These are phyloP conservation scores for Noctua janthe DNA, from an alignment of 2,888 invertebrate species.

Conservation along the genomic window DNA sequence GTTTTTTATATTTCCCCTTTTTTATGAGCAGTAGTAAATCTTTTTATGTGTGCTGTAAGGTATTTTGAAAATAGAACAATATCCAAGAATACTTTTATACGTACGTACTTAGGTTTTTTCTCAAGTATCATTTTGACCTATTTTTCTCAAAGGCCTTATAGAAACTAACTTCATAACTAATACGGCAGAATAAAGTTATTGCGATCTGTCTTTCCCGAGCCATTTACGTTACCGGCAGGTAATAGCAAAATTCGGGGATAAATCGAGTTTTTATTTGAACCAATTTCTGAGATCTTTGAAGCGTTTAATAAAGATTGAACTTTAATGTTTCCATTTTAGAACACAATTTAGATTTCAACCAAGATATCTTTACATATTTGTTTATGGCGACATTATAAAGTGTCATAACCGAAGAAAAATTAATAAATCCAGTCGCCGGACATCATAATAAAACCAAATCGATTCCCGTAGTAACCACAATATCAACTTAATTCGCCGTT, in stretches of 20 bases:
- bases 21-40: background rate
- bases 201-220: constrained; percentile 33
- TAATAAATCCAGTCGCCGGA: constrained; percentile 29
- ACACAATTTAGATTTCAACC: background rate
- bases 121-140: constrained; percentile 42
- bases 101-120: background rate
- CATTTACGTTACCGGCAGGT: constrained; percentile 45
- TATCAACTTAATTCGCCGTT: constrained; percentile 64
- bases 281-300: background rate
- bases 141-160: constrained; percentile 32
- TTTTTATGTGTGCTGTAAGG: background rate
- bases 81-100: background rate
- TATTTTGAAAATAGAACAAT: background rate
- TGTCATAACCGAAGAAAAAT: constrained; percentile 25
- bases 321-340: background rate
- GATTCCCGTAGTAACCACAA: constrained; percentile 58
- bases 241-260: background rate
- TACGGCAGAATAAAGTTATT: constrained; percentile 40
- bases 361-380: background rate
- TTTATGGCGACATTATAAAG: constrained; percentile 2
- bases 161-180: constrained; percentile 32
- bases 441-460: constrained; percentile 48
- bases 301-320: background rate
- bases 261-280: background rate
- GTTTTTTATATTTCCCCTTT: background rate